Conservation (phyloP, 2,888 invertebrate genomes). For the Temnothorax unifasciatus region DNA sequence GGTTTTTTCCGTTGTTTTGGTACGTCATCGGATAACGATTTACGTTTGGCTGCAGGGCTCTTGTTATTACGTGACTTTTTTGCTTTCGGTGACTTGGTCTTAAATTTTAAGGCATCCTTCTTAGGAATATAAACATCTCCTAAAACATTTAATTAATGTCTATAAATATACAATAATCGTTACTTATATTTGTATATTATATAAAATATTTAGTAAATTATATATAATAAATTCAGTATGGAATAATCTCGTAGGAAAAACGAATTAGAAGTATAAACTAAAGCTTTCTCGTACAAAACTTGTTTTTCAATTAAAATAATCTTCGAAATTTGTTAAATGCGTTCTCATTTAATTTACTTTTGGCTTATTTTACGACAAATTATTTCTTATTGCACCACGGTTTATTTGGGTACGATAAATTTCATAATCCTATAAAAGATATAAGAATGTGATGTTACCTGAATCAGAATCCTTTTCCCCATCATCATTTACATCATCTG, state of each 20-base stretch:
- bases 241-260: background rate
- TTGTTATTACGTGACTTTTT: slow-evolving; percentile 81
- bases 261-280: background rate
- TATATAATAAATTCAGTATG: background rate
- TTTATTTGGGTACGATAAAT: background rate
- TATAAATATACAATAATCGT: slow-evolving; percentile 6
- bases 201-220: background rate
- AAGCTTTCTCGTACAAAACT: background rate
- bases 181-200: background rate
- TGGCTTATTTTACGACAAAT: background rate
- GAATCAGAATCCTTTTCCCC: slow-evolving; percentile 85
- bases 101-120: slow-evolving; percentile 79
- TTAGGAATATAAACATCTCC: slow-evolving; percentile 84
- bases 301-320: background rate
- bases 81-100: slow-evolving; percentile 81
- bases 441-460: slow-evolving; percentile 73
- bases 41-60: slow-evolving; percentile 81
- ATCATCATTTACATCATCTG: slow-evolving; percentile 85
- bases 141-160: slow-evolving; percentile 59
- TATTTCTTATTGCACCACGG: background rate
- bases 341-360: background rate
- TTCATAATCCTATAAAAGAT: background rate
- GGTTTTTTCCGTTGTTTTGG: slow-evolving; percentile 84
- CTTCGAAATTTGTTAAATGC: background rate
- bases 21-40: slow-evolving; percentile 78